Evolutionary conservation across 2,797 vertebrate genomes (phyloP), one percentile per base, ranked within the genome.

Genomic region (Phylloscopus collybita): DNA sequence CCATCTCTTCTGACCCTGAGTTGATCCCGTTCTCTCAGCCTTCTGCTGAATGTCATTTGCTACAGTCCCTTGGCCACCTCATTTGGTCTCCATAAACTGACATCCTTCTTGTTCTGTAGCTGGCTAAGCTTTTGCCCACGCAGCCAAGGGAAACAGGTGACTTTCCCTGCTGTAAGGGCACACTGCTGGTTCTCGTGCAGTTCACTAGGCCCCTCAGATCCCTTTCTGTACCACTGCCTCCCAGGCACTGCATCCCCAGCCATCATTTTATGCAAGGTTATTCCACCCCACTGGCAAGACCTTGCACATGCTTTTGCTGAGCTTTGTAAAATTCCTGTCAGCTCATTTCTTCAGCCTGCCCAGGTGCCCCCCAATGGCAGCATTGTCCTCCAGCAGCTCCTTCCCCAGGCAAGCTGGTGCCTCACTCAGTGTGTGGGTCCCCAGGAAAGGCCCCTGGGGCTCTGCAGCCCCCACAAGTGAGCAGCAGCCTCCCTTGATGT

Each of bases 131-230:
- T 44, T 21, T 50, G 17, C 11, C 36, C 22, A 22, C 5, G 25
- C 18, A 69, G n/a, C n/a, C 0, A 0, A 78, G 47, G 16, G n/a
- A 85, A 56, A 42, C 6, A 32, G 19, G 32, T 42, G 32, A 67
- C 13, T 36, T 74, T 61, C 71, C 36, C 10, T 64, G 45, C 45
- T 71, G 3, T 40, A 47, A 84, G 38, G 21, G 51, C 18, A 26
- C 51, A 9, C 25, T 19, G 17, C 15, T 23, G 25, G 8, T 26
- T 71, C 51, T 34, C 2, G 0, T 16, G 14, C 8, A 8, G 18
- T 20, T 62, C 32, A 11, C 14, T 3, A 34, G 26, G 16, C 7
- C n/a, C 7, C n/a, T 59, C 6, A 15, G 36, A 50, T 15, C 53
- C 21, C 59, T 34, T 83, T 62, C 64, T 47, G 27, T 56, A 32